A percentile compares a stretch with the other conserved stretches of the same genome.
Evolutionary conservation across 2,797 vertebrate genomes (phyloP).

Genomic region (Tapera naevia): DNA sequence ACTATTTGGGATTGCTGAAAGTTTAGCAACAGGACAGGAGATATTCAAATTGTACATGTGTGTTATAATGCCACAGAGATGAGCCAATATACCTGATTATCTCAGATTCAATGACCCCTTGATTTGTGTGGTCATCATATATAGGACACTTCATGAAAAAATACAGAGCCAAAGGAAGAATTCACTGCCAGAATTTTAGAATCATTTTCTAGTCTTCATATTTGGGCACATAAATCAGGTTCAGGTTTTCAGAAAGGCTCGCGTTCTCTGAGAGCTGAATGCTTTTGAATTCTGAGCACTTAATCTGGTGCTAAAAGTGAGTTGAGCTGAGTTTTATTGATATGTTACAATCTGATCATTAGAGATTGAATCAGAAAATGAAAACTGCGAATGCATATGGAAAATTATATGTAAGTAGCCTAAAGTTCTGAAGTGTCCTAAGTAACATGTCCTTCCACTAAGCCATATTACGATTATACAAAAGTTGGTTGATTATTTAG

Average conservation of each 20-base stretch:
- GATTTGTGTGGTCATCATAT: not conserved
- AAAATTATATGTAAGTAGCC: not conserved
- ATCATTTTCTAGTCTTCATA: not conserved
- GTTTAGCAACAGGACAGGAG: not conserved
- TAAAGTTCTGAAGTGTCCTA: not conserved
- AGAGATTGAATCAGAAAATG: not conserved
- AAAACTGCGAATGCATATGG: not conserved
- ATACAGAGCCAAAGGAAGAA: not conserved
- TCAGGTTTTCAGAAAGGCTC: not conserved
- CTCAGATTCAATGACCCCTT: not conserved
- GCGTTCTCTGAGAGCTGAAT: not conserved
- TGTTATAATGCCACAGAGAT: not conserved
- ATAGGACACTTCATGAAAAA: not conserved
- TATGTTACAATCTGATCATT: not conserved
- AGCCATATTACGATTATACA: not conserved
- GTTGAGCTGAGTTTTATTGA: not conserved
- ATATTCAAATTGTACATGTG: not conserved
- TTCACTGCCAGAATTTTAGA: not conserved
- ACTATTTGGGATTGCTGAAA: not conserved
- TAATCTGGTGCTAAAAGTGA: not conserved
- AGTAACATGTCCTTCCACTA: not conserved
- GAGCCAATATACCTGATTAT: not conserved
- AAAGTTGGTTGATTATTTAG: not conserved
- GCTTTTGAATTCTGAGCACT: not conserved
- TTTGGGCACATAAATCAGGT: not conserved